phyloP scores from a whole-genome alignment of 2,888 invertebrate species.

The Pollenia angustigena region DNA sequence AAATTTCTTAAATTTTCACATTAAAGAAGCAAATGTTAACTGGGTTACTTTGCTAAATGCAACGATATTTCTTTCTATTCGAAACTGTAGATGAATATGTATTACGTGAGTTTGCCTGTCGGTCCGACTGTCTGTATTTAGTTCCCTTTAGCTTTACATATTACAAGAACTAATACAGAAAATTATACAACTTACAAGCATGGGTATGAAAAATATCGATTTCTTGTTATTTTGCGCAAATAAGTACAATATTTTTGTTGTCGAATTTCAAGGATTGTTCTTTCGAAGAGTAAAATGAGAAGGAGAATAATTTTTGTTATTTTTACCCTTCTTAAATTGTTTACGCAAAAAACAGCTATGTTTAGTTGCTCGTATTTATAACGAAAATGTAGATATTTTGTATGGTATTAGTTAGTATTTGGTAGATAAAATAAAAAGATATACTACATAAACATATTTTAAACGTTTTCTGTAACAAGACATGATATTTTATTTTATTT shows the following conservation, averaged over 20 bases:
- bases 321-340: background rate
- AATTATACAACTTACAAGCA: background rate
- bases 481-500: conserved; percentile 10
- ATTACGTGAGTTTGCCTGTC: conserved; percentile 10
- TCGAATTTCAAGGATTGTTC: conserved; percentile 48
- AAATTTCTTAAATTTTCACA: too few relatives aligned
- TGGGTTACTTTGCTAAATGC: too few relatives aligned
- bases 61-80: background rate
- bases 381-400: background rate
- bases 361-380: background rate
- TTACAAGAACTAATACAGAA: conserved; percentile 20
- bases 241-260: conserved; percentile 18
- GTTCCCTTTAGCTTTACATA: conserved; percentile 37
- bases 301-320: conserved; percentile 2
- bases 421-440: background rate
- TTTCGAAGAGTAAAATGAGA: background rate
- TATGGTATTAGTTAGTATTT: conserved; percentile 3
- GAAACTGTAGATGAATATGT: background rate
- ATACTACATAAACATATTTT: background rate
- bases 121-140: background rate
- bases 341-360: conserved; percentile 14
- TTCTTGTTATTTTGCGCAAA: conserved; percentile 43
- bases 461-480: conserved; percentile 4
- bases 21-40: too few relatives aligned
- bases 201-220: conserved; percentile 55